phyloP scores from a whole-genome alignment of 1,140 invertebrate genomes.

The Subanguina moxae region DNA sequence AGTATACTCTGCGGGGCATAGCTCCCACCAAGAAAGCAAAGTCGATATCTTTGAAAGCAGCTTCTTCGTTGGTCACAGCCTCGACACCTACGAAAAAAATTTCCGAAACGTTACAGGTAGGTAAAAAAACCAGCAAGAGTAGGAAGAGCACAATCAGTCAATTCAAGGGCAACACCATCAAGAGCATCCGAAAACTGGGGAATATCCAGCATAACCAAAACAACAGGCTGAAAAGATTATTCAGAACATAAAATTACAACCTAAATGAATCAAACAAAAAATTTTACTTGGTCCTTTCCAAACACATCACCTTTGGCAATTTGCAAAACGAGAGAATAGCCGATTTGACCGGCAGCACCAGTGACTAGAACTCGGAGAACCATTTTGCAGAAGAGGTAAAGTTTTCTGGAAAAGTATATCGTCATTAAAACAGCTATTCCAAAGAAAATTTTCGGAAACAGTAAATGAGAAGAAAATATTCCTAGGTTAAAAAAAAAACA shows the following conservation, averaged over 20 bases:
- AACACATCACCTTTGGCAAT: slow-evolving; percentile 94
- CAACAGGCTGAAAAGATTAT: slow-evolving; percentile 67
- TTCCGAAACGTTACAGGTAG: background rate
- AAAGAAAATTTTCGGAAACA: too few species aligned
- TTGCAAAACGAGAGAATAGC: slow-evolving; percentile 75
- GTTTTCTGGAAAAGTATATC: background rate
- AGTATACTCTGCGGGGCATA: slow-evolving; percentile 75
- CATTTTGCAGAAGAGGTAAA: background rate
- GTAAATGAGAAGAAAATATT: too few species aligned
- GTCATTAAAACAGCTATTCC: background rate
- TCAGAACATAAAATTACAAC: slow-evolving; percentile 23
- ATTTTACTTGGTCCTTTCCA: slow-evolving; percentile 65
- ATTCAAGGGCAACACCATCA: slow-evolving; percentile 93
- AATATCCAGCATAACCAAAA: slow-evolving; percentile 89
- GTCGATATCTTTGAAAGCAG: slow-evolving; percentile 90
- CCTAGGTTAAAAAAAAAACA: too few species aligned
- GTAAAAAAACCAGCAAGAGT: slow-evolving; percentile 66
- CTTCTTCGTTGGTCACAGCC: slow-evolving; percentile 77
- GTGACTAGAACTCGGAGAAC: slow-evolving; percentile 83
- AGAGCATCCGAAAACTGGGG: slow-evolving; percentile 87
- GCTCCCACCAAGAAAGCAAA: slow-evolving; percentile 96
- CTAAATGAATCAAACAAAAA: too few species aligned
- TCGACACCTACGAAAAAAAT: slow-evolving; percentile 68
- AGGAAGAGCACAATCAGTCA: slow-evolving; percentile 91
- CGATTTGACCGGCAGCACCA: slow-evolving; percentile 91